Conservation (phyloP, 2,113 vertebrate species). For the Apodemus speciosus region DNA sequence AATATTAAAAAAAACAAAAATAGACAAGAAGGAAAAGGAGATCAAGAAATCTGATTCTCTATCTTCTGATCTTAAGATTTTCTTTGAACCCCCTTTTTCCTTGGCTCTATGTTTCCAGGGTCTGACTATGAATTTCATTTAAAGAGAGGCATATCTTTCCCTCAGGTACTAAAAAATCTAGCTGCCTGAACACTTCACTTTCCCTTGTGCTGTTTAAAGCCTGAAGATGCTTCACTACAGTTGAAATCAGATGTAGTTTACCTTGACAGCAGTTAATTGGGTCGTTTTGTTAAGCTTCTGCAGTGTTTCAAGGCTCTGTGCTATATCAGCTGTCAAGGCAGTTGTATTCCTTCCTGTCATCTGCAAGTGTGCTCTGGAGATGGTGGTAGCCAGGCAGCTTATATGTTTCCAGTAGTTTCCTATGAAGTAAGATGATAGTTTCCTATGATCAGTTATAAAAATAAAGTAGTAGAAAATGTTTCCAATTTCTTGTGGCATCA, state of each 20-base stretch:
- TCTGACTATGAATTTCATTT: neutral
- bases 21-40: neutral
- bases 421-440: neutral
- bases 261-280: neutral
- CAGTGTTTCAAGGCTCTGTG: neutral
- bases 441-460: neutral
- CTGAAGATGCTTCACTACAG: neutral
- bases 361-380: neutral
- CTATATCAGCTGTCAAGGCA: neutral
- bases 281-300: neutral
- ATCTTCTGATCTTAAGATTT: neutral
- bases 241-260: neutral
- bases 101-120: neutral
- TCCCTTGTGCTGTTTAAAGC: neutral
- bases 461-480: neutral
- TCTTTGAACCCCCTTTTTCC: neutral
- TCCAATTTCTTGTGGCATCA: too few species aligned
- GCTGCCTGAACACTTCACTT: neutral
- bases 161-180: neutral
- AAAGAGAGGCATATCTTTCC: slow-evolving; percentile 1
- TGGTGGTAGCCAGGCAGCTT: neutral
- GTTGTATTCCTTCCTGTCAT: neutral
- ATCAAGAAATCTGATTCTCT: neutral
- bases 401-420: neutral
- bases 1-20: neutral